phyloP scores from a whole-genome alignment of 1,140 invertebrate genomes.

The Drosophila neocordata region DNA sequence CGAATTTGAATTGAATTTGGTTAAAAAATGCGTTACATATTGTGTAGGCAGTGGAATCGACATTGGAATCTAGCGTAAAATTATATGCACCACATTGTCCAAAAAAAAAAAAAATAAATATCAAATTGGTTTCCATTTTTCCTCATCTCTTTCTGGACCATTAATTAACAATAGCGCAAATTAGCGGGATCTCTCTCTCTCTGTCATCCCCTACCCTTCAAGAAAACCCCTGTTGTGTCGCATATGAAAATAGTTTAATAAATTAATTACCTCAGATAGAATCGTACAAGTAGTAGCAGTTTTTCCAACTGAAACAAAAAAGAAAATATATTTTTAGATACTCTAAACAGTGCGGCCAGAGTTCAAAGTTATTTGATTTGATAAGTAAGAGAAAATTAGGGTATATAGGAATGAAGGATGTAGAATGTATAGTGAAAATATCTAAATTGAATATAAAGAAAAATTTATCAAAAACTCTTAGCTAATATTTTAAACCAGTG shows the following conservation, averaged over 20 bases:
- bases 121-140: conserved; percentile 2
- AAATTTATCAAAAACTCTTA: too few relatives aligned
- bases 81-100: conserved; percentile 24
- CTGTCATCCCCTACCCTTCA: not conserved
- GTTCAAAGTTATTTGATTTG: conserved; percentile 36
- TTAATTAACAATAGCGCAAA: conserved; percentile 51
- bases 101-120: not conserved
- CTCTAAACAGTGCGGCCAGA: conserved; percentile 5
- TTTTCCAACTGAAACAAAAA: conserved; percentile 16
- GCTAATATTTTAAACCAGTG: too few relatives aligned
- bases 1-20: conserved; percentile 57
- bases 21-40: conserved; percentile 64
- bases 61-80: conserved; percentile 19
- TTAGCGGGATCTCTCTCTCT: conserved; percentile 33
- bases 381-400: conserved; percentile 4
- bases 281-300: conserved; percentile 40
- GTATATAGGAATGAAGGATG: not conserved
- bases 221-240: conserved; percentile 15
- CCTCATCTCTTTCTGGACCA: conserved; percentile 11
- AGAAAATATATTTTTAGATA: conserved; percentile 27
- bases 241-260: conserved; percentile 50
- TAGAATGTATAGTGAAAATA: too few relatives aligned
- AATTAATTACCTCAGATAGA: conserved; percentile 53
- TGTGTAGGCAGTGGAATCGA: conserved; percentile 46
- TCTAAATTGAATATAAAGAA: too few relatives aligned